Evolutionary conservation across 2,888 invertebrate genomes (phyloP).

Genomic region (Cheilosia variabilis): DNA sequence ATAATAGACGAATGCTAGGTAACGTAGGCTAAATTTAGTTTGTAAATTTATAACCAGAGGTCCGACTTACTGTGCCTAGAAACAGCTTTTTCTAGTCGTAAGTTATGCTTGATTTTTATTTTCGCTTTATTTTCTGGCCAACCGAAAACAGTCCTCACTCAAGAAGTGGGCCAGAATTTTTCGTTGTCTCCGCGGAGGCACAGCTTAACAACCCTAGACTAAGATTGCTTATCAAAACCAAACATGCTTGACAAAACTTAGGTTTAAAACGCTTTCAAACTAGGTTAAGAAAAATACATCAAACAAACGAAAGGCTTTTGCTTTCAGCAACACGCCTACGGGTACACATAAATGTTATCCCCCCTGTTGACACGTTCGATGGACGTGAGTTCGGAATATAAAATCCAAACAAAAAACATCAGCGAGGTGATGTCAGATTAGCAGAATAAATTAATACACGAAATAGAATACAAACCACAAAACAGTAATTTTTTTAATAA

Average conservation of each 20-base stretch:
- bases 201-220: slow-evolving; percentile 29
- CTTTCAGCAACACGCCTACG: slow-evolving; percentile 58
- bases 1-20: slow-evolving; percentile 4
- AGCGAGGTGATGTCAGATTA: slow-evolving; percentile 81
- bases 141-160: slow-evolving; percentile 5
- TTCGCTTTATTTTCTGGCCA: slow-evolving; percentile 50
- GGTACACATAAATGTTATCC: neutral
- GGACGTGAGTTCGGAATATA: slow-evolving; percentile 75
- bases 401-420: slow-evolving; percentile 40
- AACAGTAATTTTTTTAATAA: slow-evolving; percentile 55
- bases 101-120: slow-evolving; percentile 53
- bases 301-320: slow-evolving; percentile 67
- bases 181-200: slow-evolving; percentile 47
- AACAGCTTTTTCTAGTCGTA: slow-evolving; percentile 50
- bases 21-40: slow-evolving; percentile 44
- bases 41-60: slow-evolving; percentile 12
- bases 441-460: slow-evolving; percentile 83
- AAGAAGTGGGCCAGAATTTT: slow-evolving; percentile 10
- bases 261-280: slow-evolving; percentile 76
- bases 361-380: slow-evolving; percentile 66
- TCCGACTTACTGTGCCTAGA: slow-evolving; percentile 47
- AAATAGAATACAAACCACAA: slow-evolving; percentile 68
- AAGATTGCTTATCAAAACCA: slow-evolving; percentile 29
- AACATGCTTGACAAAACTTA: slow-evolving; percentile 37
- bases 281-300: slow-evolving; percentile 52